Evolutionary conservation across 2,888 invertebrate species (phyloP).

Genomic region (Dione juno): DNA sequence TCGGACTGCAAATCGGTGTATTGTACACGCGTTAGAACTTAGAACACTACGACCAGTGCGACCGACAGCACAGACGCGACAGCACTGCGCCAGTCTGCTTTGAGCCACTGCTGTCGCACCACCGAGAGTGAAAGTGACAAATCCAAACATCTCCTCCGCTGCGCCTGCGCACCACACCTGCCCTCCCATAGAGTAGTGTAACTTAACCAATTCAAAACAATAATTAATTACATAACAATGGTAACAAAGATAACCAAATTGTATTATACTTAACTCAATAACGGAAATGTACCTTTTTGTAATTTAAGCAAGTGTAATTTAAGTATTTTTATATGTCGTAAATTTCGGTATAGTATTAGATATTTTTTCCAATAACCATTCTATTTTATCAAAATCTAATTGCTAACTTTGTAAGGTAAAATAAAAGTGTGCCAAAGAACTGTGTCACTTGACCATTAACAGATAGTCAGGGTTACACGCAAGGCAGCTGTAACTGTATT

Average conservation of each 20-base stretch:
- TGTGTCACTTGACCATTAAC: constrained; percentile 67
- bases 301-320: not conserved
- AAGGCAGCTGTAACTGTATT: constrained; percentile 53
- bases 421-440: constrained; percentile 56
- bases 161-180: constrained; percentile 63
- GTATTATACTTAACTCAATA: not conserved
- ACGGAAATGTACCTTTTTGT: not conserved
- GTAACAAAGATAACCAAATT: not conserved
- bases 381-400: not conserved
- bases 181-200: constrained; percentile 53
- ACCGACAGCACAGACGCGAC: constrained; percentile 70
- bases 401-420: constrained; percentile 34
- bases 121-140: constrained; percentile 80
- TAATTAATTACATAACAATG: constrained; percentile 18
- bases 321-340: constrained; percentile 19
- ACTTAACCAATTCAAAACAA: constrained; percentile 34
- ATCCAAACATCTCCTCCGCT: constrained; percentile 62
- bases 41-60: constrained; percentile 62
- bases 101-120: constrained; percentile 60
- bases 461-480: constrained; percentile 59
- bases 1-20: constrained; percentile 56
- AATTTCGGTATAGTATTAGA: constrained; percentile 28
- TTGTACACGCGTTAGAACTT: constrained; percentile 54
- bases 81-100: constrained; percentile 65
- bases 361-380: not conserved